Evolutionary conservation across 2,888 invertebrate species (phyloP), one percentile per base, ranked within the genome.

Genomic region (Nymphalis polychloros): DNA sequence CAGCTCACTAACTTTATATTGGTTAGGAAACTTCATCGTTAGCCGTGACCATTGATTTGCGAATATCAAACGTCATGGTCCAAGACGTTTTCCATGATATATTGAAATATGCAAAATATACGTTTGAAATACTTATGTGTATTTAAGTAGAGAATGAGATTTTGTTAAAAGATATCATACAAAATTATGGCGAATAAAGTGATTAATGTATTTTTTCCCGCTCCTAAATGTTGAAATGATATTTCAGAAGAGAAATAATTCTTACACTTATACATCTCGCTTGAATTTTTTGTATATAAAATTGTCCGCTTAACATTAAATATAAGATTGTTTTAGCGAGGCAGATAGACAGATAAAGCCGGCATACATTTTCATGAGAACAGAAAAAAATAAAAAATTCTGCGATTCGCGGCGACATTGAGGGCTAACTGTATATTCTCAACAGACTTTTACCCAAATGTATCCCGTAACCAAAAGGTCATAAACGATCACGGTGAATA

Each of bases 1-100:
- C 77, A 77, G 81, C 84, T 83, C 81, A 73, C 80, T 78, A 90
- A 91, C 90, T 91, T 89, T 89, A 90, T 92, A 91, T 91, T 91
- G 90, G 86, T 88, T 83, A 76, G 76, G 84, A 87, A 92, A 90
- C 87, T 92, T 90, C 76, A 83, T 78, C 87, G 83, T 85, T 82
- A 79, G 77, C 72, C 74, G 67, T 73, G 75, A 76, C 81, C 81
- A 80, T 82, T 79, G 79, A 84, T 82, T 82, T 79, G 78, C 17
- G 64, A 48, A 59, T 60, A 59, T 59, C 53, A 64, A 48, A 62
- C 53, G 64, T 62, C 67, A 49, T 20, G 53, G 16, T 52, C 52
- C 16, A 31, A 31, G 55, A 55, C 1, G 31, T 31, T 16, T 3
- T 52, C 6, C 5, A 23, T 3, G 8, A 6, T 0, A 41, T 13